phyloP scores from a whole-genome alignment of 2,797 vertebrate genomes.

The Tragelaphus oryx region DNA sequence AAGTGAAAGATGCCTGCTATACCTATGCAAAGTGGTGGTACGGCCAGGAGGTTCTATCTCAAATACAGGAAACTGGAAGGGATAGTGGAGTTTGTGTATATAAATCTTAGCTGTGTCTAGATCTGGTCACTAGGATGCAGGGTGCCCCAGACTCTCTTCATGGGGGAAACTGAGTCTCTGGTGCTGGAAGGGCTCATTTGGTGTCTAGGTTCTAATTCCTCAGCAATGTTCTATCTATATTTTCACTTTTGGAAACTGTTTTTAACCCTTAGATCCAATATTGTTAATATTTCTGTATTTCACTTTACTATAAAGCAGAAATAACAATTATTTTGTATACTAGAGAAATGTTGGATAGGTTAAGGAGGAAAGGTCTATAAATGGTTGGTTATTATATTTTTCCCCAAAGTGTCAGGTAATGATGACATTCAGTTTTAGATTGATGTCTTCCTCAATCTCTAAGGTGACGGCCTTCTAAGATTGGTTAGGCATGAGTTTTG shows the following conservation, averaged over 20 bases:
- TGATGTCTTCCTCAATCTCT: neutral
- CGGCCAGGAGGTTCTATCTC: neutral
- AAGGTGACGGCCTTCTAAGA: neutral
- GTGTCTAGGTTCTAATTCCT: neutral
- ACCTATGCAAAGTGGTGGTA: neutral
- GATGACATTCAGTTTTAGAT: neutral
- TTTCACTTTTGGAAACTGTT: neutral
- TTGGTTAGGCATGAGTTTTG: slow-evolving; percentile 1
- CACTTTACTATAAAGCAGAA: neutral
- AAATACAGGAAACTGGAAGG: neutral
- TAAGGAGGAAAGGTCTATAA: neutral
- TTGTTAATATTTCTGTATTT: neutral
- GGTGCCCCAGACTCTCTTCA: neutral
- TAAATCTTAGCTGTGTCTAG: neutral
- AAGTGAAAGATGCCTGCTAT: neutral
- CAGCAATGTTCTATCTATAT: neutral
- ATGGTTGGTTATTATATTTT: neutral
- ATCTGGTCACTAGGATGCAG: neutral
- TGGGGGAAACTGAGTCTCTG: neutral
- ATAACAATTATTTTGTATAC: neutral
- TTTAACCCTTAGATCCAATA: neutral
- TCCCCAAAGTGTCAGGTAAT: neutral
- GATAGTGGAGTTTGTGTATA: neutral
- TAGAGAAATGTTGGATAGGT: neutral
- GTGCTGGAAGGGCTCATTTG: neutral